These are phyloP conservation scores for Acanthoscelides obtectus DNA, from an alignment of 2,888 invertebrate species.

Conservation along the genomic window DNA sequence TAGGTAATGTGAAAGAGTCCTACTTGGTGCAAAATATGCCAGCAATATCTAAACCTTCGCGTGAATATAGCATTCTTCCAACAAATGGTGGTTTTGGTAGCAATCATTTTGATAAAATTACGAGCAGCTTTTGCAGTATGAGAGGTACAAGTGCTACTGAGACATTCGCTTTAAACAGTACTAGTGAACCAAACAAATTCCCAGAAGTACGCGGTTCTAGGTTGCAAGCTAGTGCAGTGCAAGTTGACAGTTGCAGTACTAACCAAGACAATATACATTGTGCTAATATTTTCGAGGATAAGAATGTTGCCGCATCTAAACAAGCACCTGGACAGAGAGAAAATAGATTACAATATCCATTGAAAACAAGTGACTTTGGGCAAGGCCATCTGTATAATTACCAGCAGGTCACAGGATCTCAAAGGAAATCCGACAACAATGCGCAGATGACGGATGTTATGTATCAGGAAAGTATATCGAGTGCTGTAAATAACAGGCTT, in stretches of 20 bases:
- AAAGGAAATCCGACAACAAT: not conserved
- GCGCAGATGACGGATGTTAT: not conserved
- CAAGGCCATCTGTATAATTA: not conserved
- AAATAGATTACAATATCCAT: not conserved
- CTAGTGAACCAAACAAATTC: not conserved
- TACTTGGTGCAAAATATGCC: too few species aligned
- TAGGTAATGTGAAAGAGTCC: too few species aligned
- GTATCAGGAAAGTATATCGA: not conserved
- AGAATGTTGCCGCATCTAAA: not conserved
- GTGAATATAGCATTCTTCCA: not conserved
- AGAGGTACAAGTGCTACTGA: not conserved
- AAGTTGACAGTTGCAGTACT: too few species aligned
- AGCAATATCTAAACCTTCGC: not conserved
- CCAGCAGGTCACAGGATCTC: not conserved
- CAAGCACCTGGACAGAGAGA: not conserved
- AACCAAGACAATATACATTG: not conserved
- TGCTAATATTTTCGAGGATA: not conserved
- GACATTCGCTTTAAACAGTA: not conserved
- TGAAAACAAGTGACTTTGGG: not conserved
- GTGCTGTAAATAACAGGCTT: not conserved
- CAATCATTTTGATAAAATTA: not conserved
- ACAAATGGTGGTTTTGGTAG: not conserved
- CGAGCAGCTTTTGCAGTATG: not conserved
- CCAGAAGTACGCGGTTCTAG: not conserved
- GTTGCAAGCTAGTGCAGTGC: too few species aligned